Percentiles rank a stretch among this genome's conserved stretches.
These are phyloP conservation scores for Alouatta palliata DNA, from an alignment of 2,113 vertebrate species.

Conservation along the genomic window DNA sequence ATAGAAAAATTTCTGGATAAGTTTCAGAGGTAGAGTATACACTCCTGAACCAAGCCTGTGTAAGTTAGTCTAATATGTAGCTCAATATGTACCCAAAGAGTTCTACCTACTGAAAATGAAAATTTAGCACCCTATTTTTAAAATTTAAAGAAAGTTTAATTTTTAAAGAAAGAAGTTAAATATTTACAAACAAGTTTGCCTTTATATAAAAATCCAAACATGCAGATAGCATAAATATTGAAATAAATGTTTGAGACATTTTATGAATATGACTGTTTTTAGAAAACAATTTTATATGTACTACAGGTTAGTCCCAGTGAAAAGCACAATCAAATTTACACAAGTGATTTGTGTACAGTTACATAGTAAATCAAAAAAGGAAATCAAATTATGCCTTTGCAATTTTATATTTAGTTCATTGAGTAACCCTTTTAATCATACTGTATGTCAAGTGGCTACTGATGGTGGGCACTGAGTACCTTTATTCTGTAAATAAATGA, in stretches of 20 bases:
- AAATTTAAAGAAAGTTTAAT: background rate
- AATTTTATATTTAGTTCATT: background rate
- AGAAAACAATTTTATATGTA: background rate
- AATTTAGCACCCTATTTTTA: background rate
- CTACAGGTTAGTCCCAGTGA: background rate
- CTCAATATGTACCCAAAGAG: background rate
- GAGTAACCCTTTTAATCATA: background rate
- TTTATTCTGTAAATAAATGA: too few relatives aligned
- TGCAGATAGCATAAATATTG: background rate
- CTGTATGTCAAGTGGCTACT: background rate
- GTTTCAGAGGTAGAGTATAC: background rate
- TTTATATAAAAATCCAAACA: background rate
- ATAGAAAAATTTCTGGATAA: background rate
- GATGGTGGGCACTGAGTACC: background rate
- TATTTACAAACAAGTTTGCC: background rate
- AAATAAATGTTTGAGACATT: background rate
- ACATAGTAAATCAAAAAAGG: background rate
- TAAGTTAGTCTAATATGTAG: background rate
- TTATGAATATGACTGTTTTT: background rate
- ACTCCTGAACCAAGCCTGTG: background rate
- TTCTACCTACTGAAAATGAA: background rate
- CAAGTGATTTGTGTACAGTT: background rate
- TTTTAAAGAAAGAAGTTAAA: background rate
- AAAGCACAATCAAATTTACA: background rate
- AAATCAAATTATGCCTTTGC: background rate